phyloP scores from a whole-genome alignment of 2,113 vertebrate genomes.

The Cinclus cinclus region DNA sequence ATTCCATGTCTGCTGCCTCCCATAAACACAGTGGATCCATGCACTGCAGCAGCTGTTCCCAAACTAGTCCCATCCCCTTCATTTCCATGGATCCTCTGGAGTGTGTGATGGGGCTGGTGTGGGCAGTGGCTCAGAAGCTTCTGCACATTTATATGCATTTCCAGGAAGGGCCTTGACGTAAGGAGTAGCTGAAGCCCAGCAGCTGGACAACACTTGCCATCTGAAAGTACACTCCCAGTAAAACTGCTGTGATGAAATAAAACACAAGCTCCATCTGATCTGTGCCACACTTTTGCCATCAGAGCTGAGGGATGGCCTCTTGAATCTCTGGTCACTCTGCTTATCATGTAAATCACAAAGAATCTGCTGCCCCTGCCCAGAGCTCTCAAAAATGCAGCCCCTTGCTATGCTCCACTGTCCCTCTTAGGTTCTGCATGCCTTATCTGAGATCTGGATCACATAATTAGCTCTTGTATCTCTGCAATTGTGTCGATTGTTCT shows the following conservation, averaged over 20 bases:
- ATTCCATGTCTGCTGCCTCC: not conserved
- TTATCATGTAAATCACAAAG: not conserved
- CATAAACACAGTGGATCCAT: rapidly evolving
- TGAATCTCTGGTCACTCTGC: not conserved
- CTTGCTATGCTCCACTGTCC: not conserved
- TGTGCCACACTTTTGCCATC: not conserved
- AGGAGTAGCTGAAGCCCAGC: not conserved
- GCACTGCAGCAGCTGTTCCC: not conserved
- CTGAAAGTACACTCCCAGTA: not conserved
- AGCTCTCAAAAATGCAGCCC: not conserved
- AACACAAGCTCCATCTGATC: not conserved
- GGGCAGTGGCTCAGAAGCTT: not conserved
- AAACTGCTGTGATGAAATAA: not conserved
- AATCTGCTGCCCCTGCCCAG: not conserved
- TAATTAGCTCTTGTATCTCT: not conserved
- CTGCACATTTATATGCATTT: not conserved
- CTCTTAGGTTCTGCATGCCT: not conserved
- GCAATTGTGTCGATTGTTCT: rapidly evolving
- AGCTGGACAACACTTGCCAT: not conserved
- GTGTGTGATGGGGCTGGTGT: not conserved
- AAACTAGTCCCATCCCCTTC: rapidly evolving
- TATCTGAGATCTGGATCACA: not conserved
- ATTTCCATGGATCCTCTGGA: rapidly evolving
- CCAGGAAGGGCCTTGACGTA: not conserved
- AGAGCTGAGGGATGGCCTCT: not conserved